phyloP scores from a whole-genome alignment of 1,140 invertebrate species.

The Hestina assimilis region DNA sequence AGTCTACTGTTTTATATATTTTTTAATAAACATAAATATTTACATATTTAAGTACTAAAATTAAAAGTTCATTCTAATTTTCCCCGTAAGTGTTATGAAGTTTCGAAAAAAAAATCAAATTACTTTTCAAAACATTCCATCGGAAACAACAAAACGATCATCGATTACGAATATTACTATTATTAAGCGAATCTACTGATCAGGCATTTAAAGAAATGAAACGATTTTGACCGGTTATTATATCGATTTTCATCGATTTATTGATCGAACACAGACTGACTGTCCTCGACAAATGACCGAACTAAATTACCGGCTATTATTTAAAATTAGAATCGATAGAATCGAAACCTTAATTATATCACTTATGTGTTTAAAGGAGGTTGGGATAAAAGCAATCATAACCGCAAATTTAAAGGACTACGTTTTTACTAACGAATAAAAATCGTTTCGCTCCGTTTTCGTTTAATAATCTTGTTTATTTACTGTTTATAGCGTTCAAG shows the following conservation, averaged over 20 bases:
- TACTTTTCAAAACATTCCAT: constrained; percentile 22
- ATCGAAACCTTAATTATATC: constrained; percentile 75
- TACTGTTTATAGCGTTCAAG: background rate
- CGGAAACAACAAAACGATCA: constrained; percentile 45
- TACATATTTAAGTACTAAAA: no score
- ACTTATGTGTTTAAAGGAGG: constrained; percentile 77
- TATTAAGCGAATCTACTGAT: constrained; percentile 70
- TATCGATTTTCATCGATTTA: constrained; percentile 74
- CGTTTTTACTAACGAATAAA: constrained; percentile 10
- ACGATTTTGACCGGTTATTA: constrained; percentile 68
- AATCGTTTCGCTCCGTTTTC: background rate
- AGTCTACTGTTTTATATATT: no score
- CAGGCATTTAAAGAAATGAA: constrained; percentile 77
- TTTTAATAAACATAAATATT: no score
- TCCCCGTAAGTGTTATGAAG: background rate
- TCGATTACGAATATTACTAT: constrained; percentile 69
- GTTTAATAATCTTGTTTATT: constrained; percentile 20
- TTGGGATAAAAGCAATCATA: constrained; percentile 66
- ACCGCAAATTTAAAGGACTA: constrained; percentile 49
- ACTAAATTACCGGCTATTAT: constrained; percentile 74
- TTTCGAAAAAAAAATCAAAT: constrained; percentile 21
- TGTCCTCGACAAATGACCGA: constrained; percentile 72
- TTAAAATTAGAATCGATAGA: constrained; percentile 76
- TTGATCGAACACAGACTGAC: constrained; percentile 69
- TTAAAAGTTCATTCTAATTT: background rate